phyloP scores from a whole-genome alignment of 2,888 invertebrate genomes.

The Morinoia aosen region DNA sequence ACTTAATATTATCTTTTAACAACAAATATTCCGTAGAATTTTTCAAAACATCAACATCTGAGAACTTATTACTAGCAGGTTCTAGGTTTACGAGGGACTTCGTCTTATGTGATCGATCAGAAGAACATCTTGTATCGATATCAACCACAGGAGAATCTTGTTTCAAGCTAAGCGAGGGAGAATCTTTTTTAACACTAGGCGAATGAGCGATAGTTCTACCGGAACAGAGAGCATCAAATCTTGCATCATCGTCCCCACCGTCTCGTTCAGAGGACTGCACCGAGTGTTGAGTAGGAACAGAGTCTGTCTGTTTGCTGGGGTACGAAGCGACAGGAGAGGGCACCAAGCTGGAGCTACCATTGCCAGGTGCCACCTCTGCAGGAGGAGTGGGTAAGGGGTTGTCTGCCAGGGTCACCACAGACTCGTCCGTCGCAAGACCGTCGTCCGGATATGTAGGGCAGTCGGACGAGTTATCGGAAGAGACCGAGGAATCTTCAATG shows the following conservation, averaged over 20 bases:
- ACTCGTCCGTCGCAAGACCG: background rate
- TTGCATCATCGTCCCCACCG: conserved; percentile 31
- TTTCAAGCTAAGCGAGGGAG: conserved; percentile 40
- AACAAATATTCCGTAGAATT: conserved; percentile 34
- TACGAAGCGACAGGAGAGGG: conserved; percentile 27
- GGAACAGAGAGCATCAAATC: conserved; percentile 39
- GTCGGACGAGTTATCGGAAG: conserved; percentile 34
- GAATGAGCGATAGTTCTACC: background rate
- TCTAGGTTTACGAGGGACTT: background rate
- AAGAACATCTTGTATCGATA: conserved; percentile 12
- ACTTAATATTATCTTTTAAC: conserved; percentile 31
- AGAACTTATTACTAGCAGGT: conserved; percentile 39
- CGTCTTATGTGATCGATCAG: background rate
- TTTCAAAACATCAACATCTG: conserved; percentile 43
- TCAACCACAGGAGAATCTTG: conserved; percentile 7
- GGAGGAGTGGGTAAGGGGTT: conserved; percentile 49
- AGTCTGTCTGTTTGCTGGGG: background rate
- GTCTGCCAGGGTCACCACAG: conserved; percentile 35
- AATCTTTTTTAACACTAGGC: conserved; percentile 21
- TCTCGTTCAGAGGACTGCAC: background rate
- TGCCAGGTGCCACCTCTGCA: conserved; percentile 23
- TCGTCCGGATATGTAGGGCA: conserved; percentile 8
- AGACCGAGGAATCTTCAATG: background rate
- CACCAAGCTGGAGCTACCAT: background rate
- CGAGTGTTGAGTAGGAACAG: background rate